Evolutionary conservation across 2,113 vertebrate species (phyloP).

Genomic region (Oenanthe oenanthe): DNA sequence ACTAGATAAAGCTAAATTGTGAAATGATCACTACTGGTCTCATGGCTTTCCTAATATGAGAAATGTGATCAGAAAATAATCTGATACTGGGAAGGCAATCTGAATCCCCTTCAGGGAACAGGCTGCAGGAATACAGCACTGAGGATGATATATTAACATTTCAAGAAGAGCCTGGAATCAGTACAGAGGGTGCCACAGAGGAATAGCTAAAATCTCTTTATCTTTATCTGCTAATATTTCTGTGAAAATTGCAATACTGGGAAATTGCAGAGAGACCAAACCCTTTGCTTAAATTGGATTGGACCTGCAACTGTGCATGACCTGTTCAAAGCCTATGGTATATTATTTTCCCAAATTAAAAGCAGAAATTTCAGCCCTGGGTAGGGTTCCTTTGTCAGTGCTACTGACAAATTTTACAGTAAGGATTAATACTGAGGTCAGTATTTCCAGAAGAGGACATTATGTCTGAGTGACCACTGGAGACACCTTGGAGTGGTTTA

Average conservation of each 20-base stretch:
- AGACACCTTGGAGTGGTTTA: background rate
- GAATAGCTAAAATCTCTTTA: constrained; percentile 50
- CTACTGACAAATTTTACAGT: background rate
- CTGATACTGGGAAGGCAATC: constrained; percentile 41
- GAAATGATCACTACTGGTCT: constrained; percentile 43
- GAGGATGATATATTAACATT: constrained; percentile 62
- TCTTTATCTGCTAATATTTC: constrained; percentile 32
- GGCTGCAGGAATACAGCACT: background rate
- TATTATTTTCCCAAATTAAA: background rate
- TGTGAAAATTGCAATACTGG: constrained; percentile 33
- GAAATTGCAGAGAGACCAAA: constrained; percentile 16
- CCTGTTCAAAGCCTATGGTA: background rate
- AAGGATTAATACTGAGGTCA: background rate
- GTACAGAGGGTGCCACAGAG: constrained; percentile 22
- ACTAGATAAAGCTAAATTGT: constrained; percentile 59
- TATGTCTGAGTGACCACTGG: background rate
- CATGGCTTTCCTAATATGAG: constrained; percentile 23
- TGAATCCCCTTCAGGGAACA: constrained; percentile 43
- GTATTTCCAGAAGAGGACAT: background rate
- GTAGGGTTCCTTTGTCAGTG: background rate
- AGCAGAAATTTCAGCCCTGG: background rate
- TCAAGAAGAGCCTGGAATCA: constrained; percentile 53
- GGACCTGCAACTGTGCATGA: background rate
- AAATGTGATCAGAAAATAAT: constrained; percentile 68
- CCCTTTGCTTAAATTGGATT: background rate